Conservation (phyloP, 2,797 vertebrate species). For the Premnoplex brunnescens region DNA sequence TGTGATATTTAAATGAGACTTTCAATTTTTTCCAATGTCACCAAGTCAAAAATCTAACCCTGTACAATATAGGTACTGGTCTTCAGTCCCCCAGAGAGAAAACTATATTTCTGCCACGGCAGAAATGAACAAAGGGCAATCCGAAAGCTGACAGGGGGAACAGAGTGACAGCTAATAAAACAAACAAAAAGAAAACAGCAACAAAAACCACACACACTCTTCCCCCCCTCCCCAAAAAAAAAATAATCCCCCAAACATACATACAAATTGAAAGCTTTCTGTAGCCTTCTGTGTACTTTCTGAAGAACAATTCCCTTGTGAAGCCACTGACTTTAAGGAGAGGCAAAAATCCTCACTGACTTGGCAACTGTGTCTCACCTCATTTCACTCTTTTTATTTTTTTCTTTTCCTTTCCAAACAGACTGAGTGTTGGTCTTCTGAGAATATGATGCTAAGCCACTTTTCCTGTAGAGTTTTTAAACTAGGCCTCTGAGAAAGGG, state of each 20-base stretch:
- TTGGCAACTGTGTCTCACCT: constrained; percentile 58
- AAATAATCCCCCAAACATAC: not conserved
- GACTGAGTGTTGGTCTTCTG: constrained; percentile 67
- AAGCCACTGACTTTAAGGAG: constrained; percentile 5
- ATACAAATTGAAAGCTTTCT: not conserved
- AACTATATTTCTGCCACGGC: constrained; percentile 18
- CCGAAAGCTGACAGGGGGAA: not conserved
- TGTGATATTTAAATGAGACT: constrained; percentile 22
- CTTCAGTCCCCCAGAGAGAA: not conserved
- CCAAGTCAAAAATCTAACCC: not conserved
- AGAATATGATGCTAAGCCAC: constrained; percentile 76
- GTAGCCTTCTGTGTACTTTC: not conserved
- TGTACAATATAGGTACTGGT: not conserved
- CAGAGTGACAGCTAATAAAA: not conserved
- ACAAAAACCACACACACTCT: not conserved
- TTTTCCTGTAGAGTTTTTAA: constrained; percentile 80
- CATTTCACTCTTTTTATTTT: constrained; percentile 64
- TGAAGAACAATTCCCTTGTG: not conserved
- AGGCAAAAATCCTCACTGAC: constrained; percentile 26
- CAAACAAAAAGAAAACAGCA: not conserved
- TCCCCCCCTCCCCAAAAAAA: no score
- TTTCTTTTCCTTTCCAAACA: constrained; percentile 24
- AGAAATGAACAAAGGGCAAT: constrained; percentile 41
- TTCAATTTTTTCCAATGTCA: not conserved
- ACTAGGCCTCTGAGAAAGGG: constrained; percentile 78